Percentiles rank a stretch among this genome's conserved stretches.
Evolutionary conservation across 92 coral and sea anemone species (phyloP).

Genomic region (Epizoanthus ramosus): DNA sequence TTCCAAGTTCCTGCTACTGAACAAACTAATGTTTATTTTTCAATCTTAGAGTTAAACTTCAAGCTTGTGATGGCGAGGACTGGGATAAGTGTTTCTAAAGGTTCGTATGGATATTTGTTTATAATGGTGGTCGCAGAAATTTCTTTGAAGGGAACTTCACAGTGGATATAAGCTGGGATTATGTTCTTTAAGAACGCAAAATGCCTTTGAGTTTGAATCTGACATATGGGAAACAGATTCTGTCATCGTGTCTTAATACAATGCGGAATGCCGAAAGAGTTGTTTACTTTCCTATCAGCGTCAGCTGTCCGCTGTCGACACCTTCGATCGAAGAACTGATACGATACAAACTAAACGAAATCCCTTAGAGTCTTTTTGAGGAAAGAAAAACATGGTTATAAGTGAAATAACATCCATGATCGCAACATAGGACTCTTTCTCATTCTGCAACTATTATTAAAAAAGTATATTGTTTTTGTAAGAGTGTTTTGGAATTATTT

Average conservation of each 20-base stretch:
- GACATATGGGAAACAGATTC: background rate
- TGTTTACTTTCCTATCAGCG: background rate
- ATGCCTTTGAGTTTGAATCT: background rate
- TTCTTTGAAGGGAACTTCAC: background rate
- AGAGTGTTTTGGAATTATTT: too few relatives aligned
- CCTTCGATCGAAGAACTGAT: background rate
- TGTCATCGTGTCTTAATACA: background rate
- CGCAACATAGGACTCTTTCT: too few relatives aligned
- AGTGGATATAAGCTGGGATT: background rate
- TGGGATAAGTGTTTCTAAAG: slow-evolving; percentile 58
- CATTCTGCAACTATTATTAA: too few relatives aligned
- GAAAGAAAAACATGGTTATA: too few relatives aligned
- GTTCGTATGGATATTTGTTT: background rate
- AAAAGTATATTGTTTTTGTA: too few relatives aligned
- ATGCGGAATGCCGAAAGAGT: background rate
- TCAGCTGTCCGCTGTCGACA: background rate
- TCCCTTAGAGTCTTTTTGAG: too few relatives aligned
- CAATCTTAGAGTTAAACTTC: slow-evolving; percentile 89
- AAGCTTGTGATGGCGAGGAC: slow-evolving; percentile 85
- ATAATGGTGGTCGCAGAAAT: background rate
- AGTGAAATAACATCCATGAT: too few relatives aligned
- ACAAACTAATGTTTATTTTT: slow-evolving; percentile 15
- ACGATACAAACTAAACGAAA: background rate
- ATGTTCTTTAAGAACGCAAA: background rate
- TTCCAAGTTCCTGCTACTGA: background rate